A percentile compares a stretch with the other conserved stretches of the same genome.
Evolutionary conservation across 2,888 invertebrate species (phyloP).

Genomic region (Drosophila kanekoi): DNA sequence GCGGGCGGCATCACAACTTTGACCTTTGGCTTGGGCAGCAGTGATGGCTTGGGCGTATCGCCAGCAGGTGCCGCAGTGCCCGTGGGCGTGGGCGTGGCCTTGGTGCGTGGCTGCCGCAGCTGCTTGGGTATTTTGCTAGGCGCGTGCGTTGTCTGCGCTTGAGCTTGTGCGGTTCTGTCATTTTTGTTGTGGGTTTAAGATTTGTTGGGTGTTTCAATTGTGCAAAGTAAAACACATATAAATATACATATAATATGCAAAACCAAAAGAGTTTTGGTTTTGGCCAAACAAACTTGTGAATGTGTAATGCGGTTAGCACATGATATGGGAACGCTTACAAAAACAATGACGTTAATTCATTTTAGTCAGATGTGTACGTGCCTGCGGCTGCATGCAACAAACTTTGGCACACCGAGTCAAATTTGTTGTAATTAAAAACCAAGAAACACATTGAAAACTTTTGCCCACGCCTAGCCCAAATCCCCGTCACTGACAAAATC

Average conservation of each 20-base stretch:
- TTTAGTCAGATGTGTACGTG: slow-evolving; percentile 57
- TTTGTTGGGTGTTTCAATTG: slow-evolving; percentile 62
- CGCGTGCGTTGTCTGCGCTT: slow-evolving; percentile 56
- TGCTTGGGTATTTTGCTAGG: slow-evolving; percentile 74
- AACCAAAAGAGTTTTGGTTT: slow-evolving; percentile 23
- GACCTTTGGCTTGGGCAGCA: slow-evolving; percentile 84
- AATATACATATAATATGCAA: slow-evolving; percentile 33
- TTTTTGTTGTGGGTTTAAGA: slow-evolving; percentile 38
- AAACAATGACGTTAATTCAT: slow-evolving; percentile 72
- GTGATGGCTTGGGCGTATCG: slow-evolving; percentile 80
- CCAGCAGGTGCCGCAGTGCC: slow-evolving; percentile 39
- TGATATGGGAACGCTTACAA: slow-evolving; percentile 71
- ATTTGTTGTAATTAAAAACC: slow-evolving; percentile 80
- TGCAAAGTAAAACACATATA: slow-evolving; percentile 75
- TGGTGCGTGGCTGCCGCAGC: slow-evolving; percentile 43
- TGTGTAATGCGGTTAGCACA: slow-evolving; percentile 74
- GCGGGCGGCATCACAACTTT: slow-evolving; percentile 82
- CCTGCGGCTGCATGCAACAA: slow-evolving; percentile 46
- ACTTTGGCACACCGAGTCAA: slow-evolving; percentile 70
- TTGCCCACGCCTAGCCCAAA: slow-evolving; percentile 7
- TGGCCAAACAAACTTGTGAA: slow-evolving; percentile 41
- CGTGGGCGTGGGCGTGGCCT: slow-evolving; percentile 52
- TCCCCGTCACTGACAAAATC: slow-evolving; percentile 63
- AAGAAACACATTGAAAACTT: slow-evolving; percentile 74
- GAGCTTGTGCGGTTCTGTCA: slow-evolving; percentile 73